Percentiles rank a stretch among this genome's conserved stretches.
Conservation (phyloP, 1,140 invertebrate species). For the Panagrolaimus sp. region DNA sequence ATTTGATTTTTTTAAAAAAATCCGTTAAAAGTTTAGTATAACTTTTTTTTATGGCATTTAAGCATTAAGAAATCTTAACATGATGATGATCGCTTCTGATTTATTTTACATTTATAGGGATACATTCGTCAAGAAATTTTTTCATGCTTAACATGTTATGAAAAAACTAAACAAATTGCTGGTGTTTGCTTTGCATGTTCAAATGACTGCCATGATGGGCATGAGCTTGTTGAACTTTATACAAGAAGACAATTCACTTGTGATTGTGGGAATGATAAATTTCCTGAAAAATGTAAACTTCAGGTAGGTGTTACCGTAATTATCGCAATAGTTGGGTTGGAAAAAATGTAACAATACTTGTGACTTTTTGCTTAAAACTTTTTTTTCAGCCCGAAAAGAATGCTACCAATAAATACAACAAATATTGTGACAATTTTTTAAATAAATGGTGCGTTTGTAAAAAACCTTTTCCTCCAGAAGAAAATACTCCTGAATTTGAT, state of each 20-base stretch:
- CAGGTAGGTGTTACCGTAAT: background rate
- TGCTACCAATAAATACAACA: slow-evolving; percentile 69
- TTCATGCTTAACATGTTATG: slow-evolving; percentile 81
- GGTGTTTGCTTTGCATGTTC: slow-evolving; percentile 86
- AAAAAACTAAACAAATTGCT: slow-evolving; percentile 64
- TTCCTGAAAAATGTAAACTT: background rate
- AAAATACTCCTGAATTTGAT: slow-evolving; percentile 60
- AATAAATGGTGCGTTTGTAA: slow-evolving; percentile 85
- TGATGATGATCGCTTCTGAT: no score
- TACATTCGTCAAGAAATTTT: slow-evolving; percentile 89
- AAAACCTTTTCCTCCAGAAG: slow-evolving; percentile 86
- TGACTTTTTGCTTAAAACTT: no score
- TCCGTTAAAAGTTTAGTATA: no score
- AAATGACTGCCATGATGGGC: slow-evolving; percentile 87
- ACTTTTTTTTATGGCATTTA: no score
- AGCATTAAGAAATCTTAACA: no score
- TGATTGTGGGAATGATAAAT: slow-evolving; percentile 78
- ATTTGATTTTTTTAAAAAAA: no score
- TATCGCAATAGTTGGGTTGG: background rate
- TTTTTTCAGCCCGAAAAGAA: slow-evolving; percentile 62
- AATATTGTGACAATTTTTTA: slow-evolving; percentile 90
- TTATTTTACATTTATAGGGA: no score
- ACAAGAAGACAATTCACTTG: slow-evolving; percentile 91
- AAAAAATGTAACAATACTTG: no score
- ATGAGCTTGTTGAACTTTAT: slow-evolving; percentile 90